phyloP scores from a whole-genome alignment of 2,888 invertebrate species.

The Pycnomerus fuliginosus region DNA sequence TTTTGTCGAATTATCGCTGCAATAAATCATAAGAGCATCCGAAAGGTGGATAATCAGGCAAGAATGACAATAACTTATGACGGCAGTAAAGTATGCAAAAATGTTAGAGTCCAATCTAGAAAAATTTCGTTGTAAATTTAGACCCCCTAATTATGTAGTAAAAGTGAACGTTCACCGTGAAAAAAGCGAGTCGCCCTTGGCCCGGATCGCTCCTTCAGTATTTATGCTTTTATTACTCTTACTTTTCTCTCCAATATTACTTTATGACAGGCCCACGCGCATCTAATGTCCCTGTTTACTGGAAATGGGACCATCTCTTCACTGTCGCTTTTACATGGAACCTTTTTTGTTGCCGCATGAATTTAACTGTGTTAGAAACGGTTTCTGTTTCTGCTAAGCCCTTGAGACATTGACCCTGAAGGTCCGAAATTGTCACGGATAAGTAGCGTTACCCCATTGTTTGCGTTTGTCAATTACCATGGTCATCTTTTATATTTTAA shows the following conservation, averaged over 20 bases:
- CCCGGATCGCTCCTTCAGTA: slow-evolving; percentile 31
- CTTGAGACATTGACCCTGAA: slow-evolving; percentile 7
- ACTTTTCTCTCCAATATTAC: slow-evolving; percentile 43
- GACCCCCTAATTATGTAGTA: slow-evolving; percentile 8
- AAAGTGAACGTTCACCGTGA: slow-evolving; percentile 14
- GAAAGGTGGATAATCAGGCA: too few species aligned
- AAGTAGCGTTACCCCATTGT: slow-evolving; percentile 10
- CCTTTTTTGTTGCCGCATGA: background rate
- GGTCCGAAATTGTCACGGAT: slow-evolving; percentile 7
- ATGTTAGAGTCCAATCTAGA: too few species aligned
- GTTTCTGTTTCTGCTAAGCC: slow-evolving; percentile 7
- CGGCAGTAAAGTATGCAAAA: too few species aligned
- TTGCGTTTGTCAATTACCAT: slow-evolving; percentile 7
- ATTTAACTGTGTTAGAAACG: slow-evolving; percentile 6
- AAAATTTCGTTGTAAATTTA: slow-evolving; percentile 4
- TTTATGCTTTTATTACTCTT: slow-evolving; percentile 42
- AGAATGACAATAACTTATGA: too few species aligned
- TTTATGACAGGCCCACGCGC: slow-evolving; percentile 32
- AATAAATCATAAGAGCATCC: too few species aligned
- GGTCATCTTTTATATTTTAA: too few species aligned
- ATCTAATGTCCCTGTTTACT: slow-evolving; percentile 9
- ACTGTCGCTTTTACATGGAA: slow-evolving; percentile 12
- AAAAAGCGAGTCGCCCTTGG: slow-evolving; percentile 31
- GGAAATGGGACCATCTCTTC: background rate
- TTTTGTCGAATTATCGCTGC: too few species aligned